These are phyloP conservation scores for Drosophila flavopinicola DNA, from an alignment of 2,888 invertebrate species.

Conservation along the genomic window DNA sequence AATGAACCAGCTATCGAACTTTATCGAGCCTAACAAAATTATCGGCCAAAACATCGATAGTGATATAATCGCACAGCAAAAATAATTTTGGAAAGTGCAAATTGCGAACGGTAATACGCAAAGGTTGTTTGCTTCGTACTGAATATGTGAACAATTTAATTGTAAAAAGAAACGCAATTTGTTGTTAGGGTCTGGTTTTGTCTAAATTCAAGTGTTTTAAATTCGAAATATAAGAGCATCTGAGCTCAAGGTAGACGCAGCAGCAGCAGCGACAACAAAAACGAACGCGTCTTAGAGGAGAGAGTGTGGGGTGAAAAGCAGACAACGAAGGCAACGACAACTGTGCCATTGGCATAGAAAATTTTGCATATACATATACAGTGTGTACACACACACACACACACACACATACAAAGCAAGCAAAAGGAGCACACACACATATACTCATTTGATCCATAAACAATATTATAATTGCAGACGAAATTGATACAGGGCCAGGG, in stretches of 20 bases:
- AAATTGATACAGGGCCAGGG: constrained; percentile 50
- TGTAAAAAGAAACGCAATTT: background rate
- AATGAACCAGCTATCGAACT: constrained; percentile 30
- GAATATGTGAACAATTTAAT: background rate
- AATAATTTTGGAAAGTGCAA: constrained; percentile 53
- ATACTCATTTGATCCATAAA: constrained; percentile 28
- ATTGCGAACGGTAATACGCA: constrained; percentile 47
- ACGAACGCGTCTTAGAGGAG: constrained; percentile 40
- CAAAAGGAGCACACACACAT: constrained; percentile 24
- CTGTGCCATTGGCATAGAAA: constrained; percentile 76
- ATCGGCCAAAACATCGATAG: constrained; percentile 30
- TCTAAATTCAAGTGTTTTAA: constrained; percentile 24
- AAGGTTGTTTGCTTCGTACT: constrained; percentile 2
- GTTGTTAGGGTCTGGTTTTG: background rate
- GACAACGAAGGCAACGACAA: constrained; percentile 42
- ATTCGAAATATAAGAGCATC: constrained; percentile 17
- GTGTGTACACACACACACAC: constrained; percentile 12
- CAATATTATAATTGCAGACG: constrained; percentile 53
- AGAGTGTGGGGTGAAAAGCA: constrained; percentile 48
- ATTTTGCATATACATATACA: constrained; percentile 60
- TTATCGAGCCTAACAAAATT: background rate
- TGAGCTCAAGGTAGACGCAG: constrained; percentile 33
- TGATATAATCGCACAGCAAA: constrained; percentile 32
- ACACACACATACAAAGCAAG: constrained; percentile 20
- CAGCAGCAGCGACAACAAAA: constrained; percentile 21